Evolutionary conservation across 2,113 vertebrate species (phyloP), one percentile per base, ranked within the genome.

Genomic region (Todiramphus saurophagus): DNA sequence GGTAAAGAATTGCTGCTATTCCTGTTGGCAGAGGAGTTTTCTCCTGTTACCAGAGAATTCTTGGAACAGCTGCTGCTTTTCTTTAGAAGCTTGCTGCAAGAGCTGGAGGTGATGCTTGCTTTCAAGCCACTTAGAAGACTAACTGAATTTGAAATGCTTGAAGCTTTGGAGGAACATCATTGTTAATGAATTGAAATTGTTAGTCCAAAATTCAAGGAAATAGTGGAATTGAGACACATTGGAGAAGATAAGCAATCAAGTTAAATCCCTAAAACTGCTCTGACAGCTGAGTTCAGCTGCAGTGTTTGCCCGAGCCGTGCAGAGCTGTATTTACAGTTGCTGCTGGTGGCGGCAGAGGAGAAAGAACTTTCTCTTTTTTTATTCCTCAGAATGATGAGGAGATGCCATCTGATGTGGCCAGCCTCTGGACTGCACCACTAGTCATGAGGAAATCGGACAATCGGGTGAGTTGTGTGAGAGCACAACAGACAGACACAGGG

Each of bases 381-480:
- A 11, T 19, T 16, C 19, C 69, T 37, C 96, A 99, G 99, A 98
- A 97, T 2, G 96, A 98, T 2, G 98, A 97, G 44, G 98, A 98
- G 85, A 66, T 98, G 95, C 98, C 99, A 0, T 96, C 96, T 0
- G 99, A 99, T 13, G 98, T 99, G 98, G 98, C 98, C 12, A 99
- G 98, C 37, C 97, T 99, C 85, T 99, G 99, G 97, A 99, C 98
- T 0, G 99, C 99, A 2, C 99, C 99, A 0, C 98, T 99, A 18
- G 99, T 99, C 92, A 98, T 97, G 94, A 98, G 95, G 87, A 98
- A 63, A 39, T 43, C 28, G 0, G 87, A 95, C 20, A 94, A 4
- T 30, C 20, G 97, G 37, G 98, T 98, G 81, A 98, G 98, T 97
- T 83, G 39, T 33, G 33, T 10, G 24, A 6, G 7, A 2, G 18